Conservation (phyloP, 1,140 invertebrate genomes). For the Meloidogyne floridensis region DNA sequence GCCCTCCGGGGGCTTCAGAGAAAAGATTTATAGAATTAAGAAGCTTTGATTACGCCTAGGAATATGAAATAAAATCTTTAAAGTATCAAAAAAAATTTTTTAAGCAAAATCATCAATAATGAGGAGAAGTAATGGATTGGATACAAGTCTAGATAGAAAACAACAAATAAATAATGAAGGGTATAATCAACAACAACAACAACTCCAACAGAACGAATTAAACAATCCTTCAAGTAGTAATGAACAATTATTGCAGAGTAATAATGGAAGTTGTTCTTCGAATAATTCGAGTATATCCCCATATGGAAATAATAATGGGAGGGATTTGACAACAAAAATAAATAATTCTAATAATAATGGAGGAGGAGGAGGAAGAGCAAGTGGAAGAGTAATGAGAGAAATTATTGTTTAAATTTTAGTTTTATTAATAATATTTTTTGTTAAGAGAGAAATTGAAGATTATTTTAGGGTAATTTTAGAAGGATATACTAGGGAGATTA, state of each 20-base stretch:
- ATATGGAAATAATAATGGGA: background rate
- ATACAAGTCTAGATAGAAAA: background rate
- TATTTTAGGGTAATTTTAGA: background rate
- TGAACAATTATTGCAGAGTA: constrained; percentile 16
- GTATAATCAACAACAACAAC: background rate
- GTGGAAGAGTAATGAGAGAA: constrained; percentile 32
- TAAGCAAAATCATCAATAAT: constrained; percentile 11
- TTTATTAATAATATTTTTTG: too few species aligned
- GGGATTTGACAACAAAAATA: background rate
- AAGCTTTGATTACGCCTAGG: too few species aligned
- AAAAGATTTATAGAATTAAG: too few species aligned
- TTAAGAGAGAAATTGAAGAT: background rate
- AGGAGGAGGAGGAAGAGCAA: background rate
- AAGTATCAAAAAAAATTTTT: too few species aligned
- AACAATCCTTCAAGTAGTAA: constrained; percentile 18
- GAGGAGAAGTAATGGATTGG: constrained; percentile 10
- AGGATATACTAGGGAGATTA: too few species aligned
- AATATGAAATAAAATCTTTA: too few species aligned
- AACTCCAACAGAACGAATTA: background rate
- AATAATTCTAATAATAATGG: background rate
- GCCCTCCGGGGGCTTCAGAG: too few species aligned
- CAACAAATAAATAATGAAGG: background rate
- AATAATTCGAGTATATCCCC: background rate
- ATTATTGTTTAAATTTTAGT: constrained; percentile 25
- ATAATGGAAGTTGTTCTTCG: constrained; percentile 18